Percentiles rank a stretch among this genome's conserved stretches.
phyloP scores from a whole-genome alignment of 2,113 vertebrate genomes.

The Percina caprodes region DNA sequence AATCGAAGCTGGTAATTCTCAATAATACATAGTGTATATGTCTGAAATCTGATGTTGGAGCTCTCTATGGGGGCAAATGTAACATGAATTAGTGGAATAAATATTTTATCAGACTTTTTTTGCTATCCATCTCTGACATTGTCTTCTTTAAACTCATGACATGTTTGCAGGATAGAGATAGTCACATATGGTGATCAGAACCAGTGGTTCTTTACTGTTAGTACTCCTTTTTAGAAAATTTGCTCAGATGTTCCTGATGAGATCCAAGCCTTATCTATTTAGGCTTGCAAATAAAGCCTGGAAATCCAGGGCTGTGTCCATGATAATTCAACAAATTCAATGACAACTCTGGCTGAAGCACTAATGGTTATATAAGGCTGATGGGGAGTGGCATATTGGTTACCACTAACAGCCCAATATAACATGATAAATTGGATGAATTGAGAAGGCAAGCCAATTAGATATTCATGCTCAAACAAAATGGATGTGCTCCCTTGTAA shows the following conservation, averaged over 20 bases:
- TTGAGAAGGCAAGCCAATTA: conserved; percentile 74
- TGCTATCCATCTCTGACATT: neutral
- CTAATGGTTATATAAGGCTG: conserved; percentile 44
- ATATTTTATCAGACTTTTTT: neutral
- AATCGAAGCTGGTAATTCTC: too few species aligned
- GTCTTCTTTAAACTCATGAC: neutral
- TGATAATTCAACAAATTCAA: conserved; percentile 29
- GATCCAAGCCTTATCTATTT: neutral
- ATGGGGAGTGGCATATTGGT: conserved; percentile 69
- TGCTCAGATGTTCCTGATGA: neutral
- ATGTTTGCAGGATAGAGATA: neutral
- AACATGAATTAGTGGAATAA: neutral
- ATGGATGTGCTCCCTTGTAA: conserved; percentile 70
- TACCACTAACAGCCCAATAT: conserved; percentile 75
- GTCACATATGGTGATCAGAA: neutral
- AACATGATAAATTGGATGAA: conserved; percentile 78
- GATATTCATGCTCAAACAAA: conserved; percentile 79
- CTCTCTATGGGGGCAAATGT: neutral
- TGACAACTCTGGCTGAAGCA: conserved; percentile 30
- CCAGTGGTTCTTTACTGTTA: neutral
- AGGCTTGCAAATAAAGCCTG: neutral
- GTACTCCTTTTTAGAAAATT: neutral
- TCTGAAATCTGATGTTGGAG: neutral
- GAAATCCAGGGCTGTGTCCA: conserved; percentile 3
- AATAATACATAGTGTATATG: neutral